Percentiles rank a stretch among this genome's conserved stretches.
phyloP scores from a whole-genome alignment of 1,140 invertebrate species.

The Chionoecetes opilio region DNA sequence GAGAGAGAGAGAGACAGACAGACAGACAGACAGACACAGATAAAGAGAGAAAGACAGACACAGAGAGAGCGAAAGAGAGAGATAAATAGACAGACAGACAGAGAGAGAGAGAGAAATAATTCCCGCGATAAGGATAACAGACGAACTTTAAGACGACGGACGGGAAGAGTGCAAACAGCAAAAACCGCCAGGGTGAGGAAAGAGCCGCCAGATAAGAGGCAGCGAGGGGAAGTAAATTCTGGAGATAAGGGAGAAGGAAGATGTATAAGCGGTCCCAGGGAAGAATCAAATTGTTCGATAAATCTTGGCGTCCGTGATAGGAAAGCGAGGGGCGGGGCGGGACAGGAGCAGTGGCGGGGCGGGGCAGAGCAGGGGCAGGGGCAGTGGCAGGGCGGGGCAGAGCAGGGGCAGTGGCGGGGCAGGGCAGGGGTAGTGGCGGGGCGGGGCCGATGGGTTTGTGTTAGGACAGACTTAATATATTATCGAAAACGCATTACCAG shows the following conservation, averaged over 20 bases:
- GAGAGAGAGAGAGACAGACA: background rate
- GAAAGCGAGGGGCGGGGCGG: background rate
- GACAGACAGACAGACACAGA: too few relatives aligned
- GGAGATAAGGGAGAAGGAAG: background rate
- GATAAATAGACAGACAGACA: too few relatives aligned
- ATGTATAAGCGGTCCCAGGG: background rate
- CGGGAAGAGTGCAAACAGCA: background rate
- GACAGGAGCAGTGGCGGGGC: too few relatives aligned
- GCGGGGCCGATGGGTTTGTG: too few relatives aligned
- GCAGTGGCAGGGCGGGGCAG: too few relatives aligned
- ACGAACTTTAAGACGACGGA: background rate
- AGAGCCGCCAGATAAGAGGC: slow-evolving; percentile 12
- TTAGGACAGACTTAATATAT: background rate
- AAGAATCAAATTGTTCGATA: slow-evolving; percentile 30
- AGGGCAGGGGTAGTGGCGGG: too few relatives aligned
- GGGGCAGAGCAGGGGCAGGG: too few relatives aligned
- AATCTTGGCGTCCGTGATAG: background rate
- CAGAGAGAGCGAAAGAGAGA: slow-evolving; percentile 30
- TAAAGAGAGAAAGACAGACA: background rate
- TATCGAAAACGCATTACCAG: background rate
- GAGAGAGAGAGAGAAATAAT: background rate
- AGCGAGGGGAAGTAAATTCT: slow-evolving; percentile 6
- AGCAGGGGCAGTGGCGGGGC: too few relatives aligned
- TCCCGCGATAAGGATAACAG: background rate
- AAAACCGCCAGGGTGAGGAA: slow-evolving; percentile 1